Evolutionary conservation across 2,888 invertebrate species (phyloP).

Genomic region (Himalopsyche tibetana): DNA sequence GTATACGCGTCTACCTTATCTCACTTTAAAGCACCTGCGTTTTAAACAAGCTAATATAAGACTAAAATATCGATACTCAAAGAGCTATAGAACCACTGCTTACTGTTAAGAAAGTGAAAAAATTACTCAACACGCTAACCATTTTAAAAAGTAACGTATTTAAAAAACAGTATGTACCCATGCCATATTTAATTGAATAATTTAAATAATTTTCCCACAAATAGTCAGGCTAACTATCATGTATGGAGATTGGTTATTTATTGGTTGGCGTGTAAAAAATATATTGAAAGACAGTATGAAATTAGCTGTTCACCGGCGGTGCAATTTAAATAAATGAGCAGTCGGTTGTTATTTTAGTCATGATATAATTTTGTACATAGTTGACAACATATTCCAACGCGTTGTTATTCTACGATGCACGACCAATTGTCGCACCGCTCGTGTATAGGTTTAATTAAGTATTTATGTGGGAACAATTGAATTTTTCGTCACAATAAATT

Average conservation of each 20-base stretch:
- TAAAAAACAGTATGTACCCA: too few relatives aligned
- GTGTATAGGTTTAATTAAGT: too few relatives aligned
- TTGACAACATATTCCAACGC: background rate
- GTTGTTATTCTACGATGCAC: background rate
- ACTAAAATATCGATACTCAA: too few relatives aligned
- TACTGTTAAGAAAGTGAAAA: too few relatives aligned
- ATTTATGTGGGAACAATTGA: too few relatives aligned
- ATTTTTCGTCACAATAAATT: too few relatives aligned
- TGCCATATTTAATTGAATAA: background rate
- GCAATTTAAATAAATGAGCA: slow-evolving; percentile 19
- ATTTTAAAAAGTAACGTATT: too few relatives aligned
- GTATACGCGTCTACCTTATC: too few relatives aligned
- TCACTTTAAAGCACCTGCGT: too few relatives aligned
- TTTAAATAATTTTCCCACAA: background rate
- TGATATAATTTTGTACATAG: background rate
- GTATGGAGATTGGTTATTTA: slow-evolving; percentile 8
- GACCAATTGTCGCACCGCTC: background rate
- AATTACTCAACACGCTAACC: too few relatives aligned
- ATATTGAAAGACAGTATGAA: background rate
- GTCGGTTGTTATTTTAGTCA: background rate
- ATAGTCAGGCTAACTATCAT: background rate
- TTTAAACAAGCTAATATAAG: too few relatives aligned
- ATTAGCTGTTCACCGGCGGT: background rate
- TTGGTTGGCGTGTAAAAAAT: slow-evolving; percentile 11
- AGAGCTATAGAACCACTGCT: too few relatives aligned